Percentiles rank a stretch among this genome's conserved stretches.
These are phyloP conservation scores for Machimus atricapillus DNA, from an alignment of 2,888 invertebrate species.

Conservation along the genomic window DNA sequence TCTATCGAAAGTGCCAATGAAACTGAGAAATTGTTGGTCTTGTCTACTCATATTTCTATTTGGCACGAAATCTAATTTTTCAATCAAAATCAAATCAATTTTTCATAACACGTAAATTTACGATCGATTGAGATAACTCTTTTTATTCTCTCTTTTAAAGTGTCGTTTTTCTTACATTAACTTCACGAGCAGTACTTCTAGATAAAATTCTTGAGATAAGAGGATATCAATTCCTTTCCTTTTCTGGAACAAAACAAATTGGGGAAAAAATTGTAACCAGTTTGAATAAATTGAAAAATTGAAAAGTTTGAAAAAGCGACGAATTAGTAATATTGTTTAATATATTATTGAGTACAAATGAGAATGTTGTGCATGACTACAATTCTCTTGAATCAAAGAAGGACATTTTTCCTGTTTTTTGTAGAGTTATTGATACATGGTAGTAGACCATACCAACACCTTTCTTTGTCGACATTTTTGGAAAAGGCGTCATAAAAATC, in stretches of 20 bases:
- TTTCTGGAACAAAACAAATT: too few species aligned
- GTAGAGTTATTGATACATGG: neutral
- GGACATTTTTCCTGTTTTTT: neutral
- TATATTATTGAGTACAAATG: too few species aligned
- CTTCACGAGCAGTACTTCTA: neutral
- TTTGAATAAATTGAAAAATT: neutral
- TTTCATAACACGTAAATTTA: slow-evolving; percentile 39
- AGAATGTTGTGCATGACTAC: neutral
- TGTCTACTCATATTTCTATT: slow-evolving; percentile 15
- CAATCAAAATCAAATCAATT: slow-evolving; percentile 42
- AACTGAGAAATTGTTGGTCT: neutral
- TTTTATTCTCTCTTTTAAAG: neutral
- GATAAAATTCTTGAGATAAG: neutral
- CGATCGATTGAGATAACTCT: slow-evolving; percentile 40
- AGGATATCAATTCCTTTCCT: neutral
- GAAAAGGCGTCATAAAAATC: neutral
- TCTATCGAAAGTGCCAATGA: neutral
- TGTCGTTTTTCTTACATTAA: neutral
- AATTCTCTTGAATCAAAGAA: neutral
- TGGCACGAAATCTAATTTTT: slow-evolving; percentile 42
- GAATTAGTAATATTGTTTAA: too few species aligned
- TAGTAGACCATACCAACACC: neutral
- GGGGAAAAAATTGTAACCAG: neutral
- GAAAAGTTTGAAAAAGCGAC: too few species aligned
- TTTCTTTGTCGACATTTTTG: neutral